Evolutionary conservation across 2,797 vertebrate genomes (phyloP).

Genomic region (Galago senegalensis): DNA sequence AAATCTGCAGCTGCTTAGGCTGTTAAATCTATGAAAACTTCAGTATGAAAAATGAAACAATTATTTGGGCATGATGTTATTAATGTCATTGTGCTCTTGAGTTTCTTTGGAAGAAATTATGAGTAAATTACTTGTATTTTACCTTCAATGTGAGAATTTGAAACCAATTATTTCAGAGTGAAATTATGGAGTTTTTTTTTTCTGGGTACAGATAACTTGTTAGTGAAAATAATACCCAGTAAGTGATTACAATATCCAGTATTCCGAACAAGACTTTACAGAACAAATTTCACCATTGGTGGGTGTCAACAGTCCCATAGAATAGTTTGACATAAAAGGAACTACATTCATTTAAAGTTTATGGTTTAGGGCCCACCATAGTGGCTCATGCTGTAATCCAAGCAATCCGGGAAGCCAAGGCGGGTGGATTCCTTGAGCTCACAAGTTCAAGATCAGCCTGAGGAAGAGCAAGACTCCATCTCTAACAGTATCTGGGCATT

Average conservation of each 20-base stretch:
- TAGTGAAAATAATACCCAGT: conserved; percentile 26
- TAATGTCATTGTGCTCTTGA: not conserved
- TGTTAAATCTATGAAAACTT: not conserved
- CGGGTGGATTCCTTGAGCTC: too few relatives aligned
- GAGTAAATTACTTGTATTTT: conserved; percentile 37
- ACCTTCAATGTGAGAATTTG: conserved; percentile 21
- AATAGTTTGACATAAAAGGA: too few relatives aligned
- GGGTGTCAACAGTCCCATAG: not conserved
- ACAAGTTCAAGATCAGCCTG: too few relatives aligned
- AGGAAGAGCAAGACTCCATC: too few relatives aligned
- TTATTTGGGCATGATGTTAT: not conserved
- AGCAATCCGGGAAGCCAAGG: too few relatives aligned
- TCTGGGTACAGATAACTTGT: not conserved
- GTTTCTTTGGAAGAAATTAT: not conserved
- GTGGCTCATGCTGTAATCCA: too few relatives aligned
- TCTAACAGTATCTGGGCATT: too few relatives aligned
- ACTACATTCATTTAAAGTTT: too few relatives aligned
- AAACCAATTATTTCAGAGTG: not conserved
- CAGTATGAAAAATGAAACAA: conserved; percentile 3
- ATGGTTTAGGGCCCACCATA: too few relatives aligned
- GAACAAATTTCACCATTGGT: not conserved
- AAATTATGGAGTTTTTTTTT: conserved; percentile 2
- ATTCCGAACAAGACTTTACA: not conserved
- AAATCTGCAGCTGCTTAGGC: not conserved
- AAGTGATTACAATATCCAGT: not conserved